Evolutionary conservation across 2,113 vertebrate genomes (phyloP), one percentile per base, ranked within the genome.

Genomic region (Silurus glanis): DNA sequence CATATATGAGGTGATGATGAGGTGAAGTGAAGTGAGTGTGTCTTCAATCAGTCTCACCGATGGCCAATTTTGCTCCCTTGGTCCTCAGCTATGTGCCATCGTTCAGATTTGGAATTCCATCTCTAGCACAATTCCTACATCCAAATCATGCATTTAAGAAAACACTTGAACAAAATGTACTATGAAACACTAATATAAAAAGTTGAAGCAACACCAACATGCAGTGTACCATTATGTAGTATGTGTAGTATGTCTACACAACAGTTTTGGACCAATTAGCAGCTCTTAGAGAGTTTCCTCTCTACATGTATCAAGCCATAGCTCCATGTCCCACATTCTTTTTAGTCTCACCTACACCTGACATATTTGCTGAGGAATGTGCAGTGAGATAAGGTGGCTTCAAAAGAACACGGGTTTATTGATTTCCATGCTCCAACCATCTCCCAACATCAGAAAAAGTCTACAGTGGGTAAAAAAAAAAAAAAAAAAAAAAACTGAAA

Each of bases 351-450:
- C 86, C 84, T 89, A 87, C 92, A 85, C 80, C 74, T 89, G 78
- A 90, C 75, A 86, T 90, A 88, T 90, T 88, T 84, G 87, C 51
- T 37, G 88, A 92, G 89, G 92, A 92, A 92, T 93, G 92, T 90
- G 90, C 86, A 83, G 88, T 51, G 87, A 91, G 91, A 94, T 93
- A 92, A 93, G 90, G 90, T 82, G 80, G 88, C 90, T 92, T 94
- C 90, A 93, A 94, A 91, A 83, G 89, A 83, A 79, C 83, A 87
- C 85, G 61, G 61, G 79, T 62, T 87, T 88, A 86, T 87, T 85
- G 83, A 87, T 89, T 85, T 87, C 62, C 79, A 87, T 16, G 62
- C 71, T 66, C 47, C 17, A 51, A 82, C 71, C 88, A 87, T 85
- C 80, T 87, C 53, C 69, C 61, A 23, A 87, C 64, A 85, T 87